These are phyloP conservation scores for Ciconia boyciana DNA, from an alignment of 2,113 vertebrate genomes.

Conservation along the genomic window DNA sequence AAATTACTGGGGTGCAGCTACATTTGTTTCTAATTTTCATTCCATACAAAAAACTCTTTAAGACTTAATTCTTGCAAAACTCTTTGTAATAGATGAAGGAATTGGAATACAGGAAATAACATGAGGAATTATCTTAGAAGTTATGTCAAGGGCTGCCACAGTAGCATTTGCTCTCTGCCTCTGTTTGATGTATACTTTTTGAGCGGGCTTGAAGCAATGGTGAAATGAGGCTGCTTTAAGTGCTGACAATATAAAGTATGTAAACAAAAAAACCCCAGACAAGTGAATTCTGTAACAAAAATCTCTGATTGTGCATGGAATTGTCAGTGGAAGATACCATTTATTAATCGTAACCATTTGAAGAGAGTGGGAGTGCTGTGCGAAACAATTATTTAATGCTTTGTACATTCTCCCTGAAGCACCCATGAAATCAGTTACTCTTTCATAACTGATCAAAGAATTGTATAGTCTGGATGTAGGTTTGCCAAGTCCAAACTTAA, in stretches of 20 bases:
- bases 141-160: background rate
- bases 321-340: background rate
- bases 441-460: background rate
- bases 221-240: background rate
- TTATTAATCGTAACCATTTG: background rate
- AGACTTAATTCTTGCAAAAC: background rate
- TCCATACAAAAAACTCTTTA: background rate
- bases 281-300: background rate
- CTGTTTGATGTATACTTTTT: background rate
- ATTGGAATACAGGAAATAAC: background rate
- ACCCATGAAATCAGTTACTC: background rate
- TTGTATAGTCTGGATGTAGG: rapidly evolving
- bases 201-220: background rate
- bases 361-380: background rate
- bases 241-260: background rate
- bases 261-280: background rate
- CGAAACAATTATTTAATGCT: background rate
- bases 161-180: background rate
- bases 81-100: background rate
- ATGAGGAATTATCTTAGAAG: background rate
- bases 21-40: background rate
- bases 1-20: background rate
- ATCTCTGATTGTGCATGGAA: background rate
- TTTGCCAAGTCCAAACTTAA: background rate
- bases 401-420: background rate